phyloP scores from a whole-genome alignment of 1,140 invertebrate genomes.

The Orius laevigatus region DNA sequence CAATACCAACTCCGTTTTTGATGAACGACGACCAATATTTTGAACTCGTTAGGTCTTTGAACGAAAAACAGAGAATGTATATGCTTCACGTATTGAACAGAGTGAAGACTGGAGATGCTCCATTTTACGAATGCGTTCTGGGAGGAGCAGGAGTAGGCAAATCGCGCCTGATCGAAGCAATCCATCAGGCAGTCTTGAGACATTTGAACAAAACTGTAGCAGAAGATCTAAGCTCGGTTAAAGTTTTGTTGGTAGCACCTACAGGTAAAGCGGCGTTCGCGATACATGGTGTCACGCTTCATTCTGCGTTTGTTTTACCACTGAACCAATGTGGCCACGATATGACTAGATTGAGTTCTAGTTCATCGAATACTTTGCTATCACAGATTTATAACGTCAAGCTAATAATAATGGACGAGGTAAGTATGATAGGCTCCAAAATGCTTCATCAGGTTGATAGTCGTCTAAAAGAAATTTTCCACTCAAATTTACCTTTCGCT shows the following conservation, averaged over 20 bases:
- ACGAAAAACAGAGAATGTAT: neutral
- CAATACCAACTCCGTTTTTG: neutral
- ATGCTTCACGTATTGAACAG: neutral
- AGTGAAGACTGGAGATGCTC: neutral
- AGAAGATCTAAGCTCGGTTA: neutral
- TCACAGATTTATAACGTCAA: slow-evolving; percentile 1
- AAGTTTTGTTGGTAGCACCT: slow-evolving; percentile 4
- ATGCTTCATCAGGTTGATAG: slow-evolving; percentile 11
- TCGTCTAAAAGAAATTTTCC: slow-evolving; percentile 12
- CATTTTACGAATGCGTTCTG: too few species aligned
- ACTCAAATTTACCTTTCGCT: slow-evolving; percentile 6
- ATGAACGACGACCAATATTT: too few species aligned
- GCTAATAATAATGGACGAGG: slow-evolving; percentile 11
- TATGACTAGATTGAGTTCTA: neutral
- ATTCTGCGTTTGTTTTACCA: slow-evolving; percentile 9
- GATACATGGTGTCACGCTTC: slow-evolving; percentile 13
- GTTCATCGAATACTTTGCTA: neutral
- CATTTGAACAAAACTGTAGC: slow-evolving; percentile 1
- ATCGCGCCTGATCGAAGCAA: neutral
- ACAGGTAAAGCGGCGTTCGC: slow-evolving; percentile 8
- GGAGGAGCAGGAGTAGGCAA: too few species aligned
- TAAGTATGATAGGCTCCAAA: slow-evolving; percentile 10
- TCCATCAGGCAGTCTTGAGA: neutral
- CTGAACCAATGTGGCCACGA: neutral
- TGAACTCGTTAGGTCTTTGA: too few species aligned